phyloP scores from a whole-genome alignment of 2,888 invertebrate species.

The Tipula lateralis region DNA sequence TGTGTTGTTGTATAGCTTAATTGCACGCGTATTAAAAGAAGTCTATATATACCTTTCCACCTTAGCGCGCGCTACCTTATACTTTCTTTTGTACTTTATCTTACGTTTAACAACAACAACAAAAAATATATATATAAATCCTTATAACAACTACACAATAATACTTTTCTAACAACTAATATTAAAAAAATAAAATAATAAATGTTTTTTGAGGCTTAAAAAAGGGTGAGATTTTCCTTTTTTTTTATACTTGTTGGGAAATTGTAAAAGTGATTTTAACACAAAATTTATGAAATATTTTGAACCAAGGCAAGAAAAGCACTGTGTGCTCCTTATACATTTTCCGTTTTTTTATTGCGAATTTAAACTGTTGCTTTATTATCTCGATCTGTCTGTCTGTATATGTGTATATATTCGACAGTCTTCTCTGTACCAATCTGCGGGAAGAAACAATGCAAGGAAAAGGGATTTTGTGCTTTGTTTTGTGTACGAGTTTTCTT shows the following conservation, averaged over 20 bases:
- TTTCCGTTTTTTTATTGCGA: background rate
- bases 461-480: background rate
- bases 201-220: background rate
- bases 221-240: background rate
- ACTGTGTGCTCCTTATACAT: background rate
- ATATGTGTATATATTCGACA: background rate
- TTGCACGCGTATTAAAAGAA: background rate
- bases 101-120: background rate
- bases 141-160: slow-evolving; percentile 24
- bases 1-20: background rate
- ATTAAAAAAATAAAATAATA: background rate
- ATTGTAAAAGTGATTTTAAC: background rate
- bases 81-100: background rate
- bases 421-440: background rate
- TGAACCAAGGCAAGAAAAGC: background rate
- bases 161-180: slow-evolving; percentile 15
- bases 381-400: background rate
- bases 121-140: background rate
- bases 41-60: background rate
- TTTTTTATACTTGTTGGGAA: background rate
- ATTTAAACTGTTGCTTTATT: background rate
- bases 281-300: background rate
- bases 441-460: background rate
- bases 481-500: background rate
- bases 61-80: background rate